Conservation (phyloP, 1,140 invertebrate genomes). For the Drosophila nigromelanica region DNA sequence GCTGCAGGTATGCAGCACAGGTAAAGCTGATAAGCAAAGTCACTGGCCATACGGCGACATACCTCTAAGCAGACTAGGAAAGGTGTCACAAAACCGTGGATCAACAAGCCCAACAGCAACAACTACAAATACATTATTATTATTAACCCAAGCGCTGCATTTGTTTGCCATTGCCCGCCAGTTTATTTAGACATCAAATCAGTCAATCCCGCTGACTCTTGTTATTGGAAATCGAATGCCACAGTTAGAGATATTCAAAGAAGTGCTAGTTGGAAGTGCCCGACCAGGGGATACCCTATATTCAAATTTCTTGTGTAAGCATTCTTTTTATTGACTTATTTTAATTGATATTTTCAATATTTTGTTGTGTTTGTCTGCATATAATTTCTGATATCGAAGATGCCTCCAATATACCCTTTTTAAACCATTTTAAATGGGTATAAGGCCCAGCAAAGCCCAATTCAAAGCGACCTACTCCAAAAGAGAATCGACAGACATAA, state of each 20-base stretch:
- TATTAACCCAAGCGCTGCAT: constrained; percentile 29
- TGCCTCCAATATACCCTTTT: no score
- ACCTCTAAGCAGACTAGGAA: no score
- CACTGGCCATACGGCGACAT: constrained; percentile 16
- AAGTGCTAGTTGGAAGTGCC: background rate
- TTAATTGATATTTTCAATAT: no score
- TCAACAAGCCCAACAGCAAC: constrained; percentile 22
- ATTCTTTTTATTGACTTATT: no score
- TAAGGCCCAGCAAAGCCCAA: constrained; percentile 8
- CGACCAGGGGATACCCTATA: background rate
- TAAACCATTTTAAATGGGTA: no score
- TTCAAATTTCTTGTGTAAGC: no score
- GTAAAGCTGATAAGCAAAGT: constrained; percentile 35
- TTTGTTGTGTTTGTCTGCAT: no score
- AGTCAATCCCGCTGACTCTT: constrained; percentile 37
- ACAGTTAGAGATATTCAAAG: background rate
- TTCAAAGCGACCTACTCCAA: constrained; percentile 10
- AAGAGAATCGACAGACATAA: constrained; percentile 13
- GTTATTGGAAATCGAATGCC: constrained; percentile 41
- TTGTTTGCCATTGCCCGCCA: constrained; percentile 28
- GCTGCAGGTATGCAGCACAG: constrained; percentile 15
- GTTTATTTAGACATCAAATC: constrained; percentile 73
- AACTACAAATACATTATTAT: constrained; percentile 47
- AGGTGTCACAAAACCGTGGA: constrained; percentile 20
- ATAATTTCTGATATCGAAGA: no score